A percentile compares a stretch with the other conserved stretches of the same genome.
Conservation (phyloP, 2,113 vertebrate genomes). For the Ophthalmolycus amberensis region DNA sequence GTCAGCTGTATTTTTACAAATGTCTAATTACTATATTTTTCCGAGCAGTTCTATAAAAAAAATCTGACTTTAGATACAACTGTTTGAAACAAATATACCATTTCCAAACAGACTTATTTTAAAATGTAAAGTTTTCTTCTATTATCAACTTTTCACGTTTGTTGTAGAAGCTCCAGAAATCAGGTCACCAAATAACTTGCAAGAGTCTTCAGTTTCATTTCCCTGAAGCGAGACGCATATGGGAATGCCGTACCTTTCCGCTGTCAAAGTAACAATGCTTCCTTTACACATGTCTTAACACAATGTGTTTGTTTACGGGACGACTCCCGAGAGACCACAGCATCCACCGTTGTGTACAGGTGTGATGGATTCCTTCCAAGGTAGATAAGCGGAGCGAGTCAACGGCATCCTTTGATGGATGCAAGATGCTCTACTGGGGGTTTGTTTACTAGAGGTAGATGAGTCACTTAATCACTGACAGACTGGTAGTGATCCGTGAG, state of each 20-base stretch:
- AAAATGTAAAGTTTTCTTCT: slow-evolving; percentile 1
- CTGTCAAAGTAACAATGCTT: slow-evolving; percentile 17
- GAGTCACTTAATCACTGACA: slow-evolving; percentile 82
- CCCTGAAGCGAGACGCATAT: slow-evolving; percentile 45
- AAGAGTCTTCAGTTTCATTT: slow-evolving; percentile 45
- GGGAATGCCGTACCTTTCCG: slow-evolving; percentile 36
- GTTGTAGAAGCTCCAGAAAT: slow-evolving; percentile 32
- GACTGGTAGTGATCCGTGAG: slow-evolving; percentile 70
- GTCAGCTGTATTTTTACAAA: slow-evolving; percentile 37
- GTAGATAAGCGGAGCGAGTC: slow-evolving; percentile 62
- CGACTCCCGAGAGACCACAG: slow-evolving; percentile 49
- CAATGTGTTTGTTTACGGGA: slow-evolving; percentile 71
- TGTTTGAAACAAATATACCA: slow-evolving; percentile 2
- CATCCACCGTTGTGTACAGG: slow-evolving; percentile 59
- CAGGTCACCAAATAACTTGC: slow-evolving; percentile 47
- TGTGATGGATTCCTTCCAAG: slow-evolving; percentile 74
- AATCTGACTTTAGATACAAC: background rate
- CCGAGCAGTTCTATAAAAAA: background rate
- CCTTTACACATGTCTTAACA: slow-evolving; percentile 36
- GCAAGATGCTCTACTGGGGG: slow-evolving; percentile 70
- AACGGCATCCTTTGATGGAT: slow-evolving; percentile 73
- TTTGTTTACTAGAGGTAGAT: slow-evolving; percentile 76
- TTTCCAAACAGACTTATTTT: background rate
- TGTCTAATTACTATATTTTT: slow-evolving; percentile 30
- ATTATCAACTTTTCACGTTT: slow-evolving; percentile 23